Conservation (phyloP, 2,888 invertebrate species). For the Cerastoderma edule region DNA sequence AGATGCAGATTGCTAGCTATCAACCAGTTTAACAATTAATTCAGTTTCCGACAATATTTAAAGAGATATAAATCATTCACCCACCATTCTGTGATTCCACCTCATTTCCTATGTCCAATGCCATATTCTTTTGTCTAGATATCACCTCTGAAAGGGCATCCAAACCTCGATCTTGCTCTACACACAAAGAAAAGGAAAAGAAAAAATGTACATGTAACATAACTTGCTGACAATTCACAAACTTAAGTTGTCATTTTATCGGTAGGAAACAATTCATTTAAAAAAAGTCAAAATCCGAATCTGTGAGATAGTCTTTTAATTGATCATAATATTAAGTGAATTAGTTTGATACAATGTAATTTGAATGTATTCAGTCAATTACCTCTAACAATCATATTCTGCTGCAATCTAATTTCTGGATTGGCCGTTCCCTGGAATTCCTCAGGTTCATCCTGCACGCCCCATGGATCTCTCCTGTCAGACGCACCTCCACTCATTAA, state of each 20-base stretch:
- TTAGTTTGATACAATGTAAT: too few species aligned
- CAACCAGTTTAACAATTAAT: neutral
- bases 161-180: conserved; percentile 91
- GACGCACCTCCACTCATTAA: conserved; percentile 65
- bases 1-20: neutral
- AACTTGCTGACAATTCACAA: too few species aligned
- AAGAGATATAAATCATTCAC: conserved; percentile 28
- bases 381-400: conserved; percentile 87
- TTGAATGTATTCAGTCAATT: too few species aligned
- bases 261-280: too few species aligned
- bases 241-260: too few species aligned
- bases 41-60: neutral
- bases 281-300: too few species aligned
- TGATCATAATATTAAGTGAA: too few species aligned
- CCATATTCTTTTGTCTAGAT: conserved; percentile 90
- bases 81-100: conserved; percentile 91
- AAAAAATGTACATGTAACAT: too few species aligned
- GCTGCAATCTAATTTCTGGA: conserved; percentile 86
- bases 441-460: conserved; percentile 83
- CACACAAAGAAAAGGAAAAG: conserved; percentile 17
- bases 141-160: conserved; percentile 90
- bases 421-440: conserved; percentile 82
- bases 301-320: too few species aligned
- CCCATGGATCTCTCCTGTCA: conserved; percentile 79
- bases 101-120: conserved; percentile 90